phyloP scores from a whole-genome alignment of 2,113 vertebrate species.

The Rafetus swinhoei region DNA sequence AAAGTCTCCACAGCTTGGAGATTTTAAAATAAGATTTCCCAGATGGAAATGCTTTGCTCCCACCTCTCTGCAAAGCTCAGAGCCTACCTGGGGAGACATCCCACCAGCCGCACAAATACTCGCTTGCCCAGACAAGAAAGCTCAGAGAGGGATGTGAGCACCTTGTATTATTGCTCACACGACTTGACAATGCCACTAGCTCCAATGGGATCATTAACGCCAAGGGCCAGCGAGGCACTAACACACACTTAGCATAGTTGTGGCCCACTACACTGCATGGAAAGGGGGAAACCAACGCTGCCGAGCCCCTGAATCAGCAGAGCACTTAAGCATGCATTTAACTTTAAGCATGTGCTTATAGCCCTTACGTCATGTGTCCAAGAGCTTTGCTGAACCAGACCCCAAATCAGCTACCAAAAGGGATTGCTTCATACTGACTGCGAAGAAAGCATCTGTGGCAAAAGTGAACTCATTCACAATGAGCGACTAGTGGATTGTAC shows the following conservation, averaged over 20 bases:
- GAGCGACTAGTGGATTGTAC: neutral
- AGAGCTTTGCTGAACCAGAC: fast-evolving
- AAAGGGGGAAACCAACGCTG: neutral
- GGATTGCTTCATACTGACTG: neutral
- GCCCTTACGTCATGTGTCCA: neutral
- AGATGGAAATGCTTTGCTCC: neutral
- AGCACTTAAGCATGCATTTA: neutral
- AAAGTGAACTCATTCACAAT: neutral
- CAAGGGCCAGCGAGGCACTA: no score
- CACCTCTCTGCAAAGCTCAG: neutral
- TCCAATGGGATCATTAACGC: no score
- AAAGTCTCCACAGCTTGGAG: neutral
- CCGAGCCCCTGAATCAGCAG: neutral
- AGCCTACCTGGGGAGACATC: neutral
- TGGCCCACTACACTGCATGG: neutral
- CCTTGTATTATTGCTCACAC: neutral
- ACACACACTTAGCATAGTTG: neutral
- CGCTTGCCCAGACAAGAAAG: neutral
- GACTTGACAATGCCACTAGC: no score
- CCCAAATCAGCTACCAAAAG: neutral
- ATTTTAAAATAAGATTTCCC: neutral
- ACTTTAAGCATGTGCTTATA: neutral
- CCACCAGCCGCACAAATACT: neutral
- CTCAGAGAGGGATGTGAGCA: neutral
- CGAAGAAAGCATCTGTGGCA: neutral